Evolutionary conservation across 2,797 vertebrate genomes (phyloP), one percentile per base, ranked within the genome.

Genomic region (Chrysocyon brachyurus): DNA sequence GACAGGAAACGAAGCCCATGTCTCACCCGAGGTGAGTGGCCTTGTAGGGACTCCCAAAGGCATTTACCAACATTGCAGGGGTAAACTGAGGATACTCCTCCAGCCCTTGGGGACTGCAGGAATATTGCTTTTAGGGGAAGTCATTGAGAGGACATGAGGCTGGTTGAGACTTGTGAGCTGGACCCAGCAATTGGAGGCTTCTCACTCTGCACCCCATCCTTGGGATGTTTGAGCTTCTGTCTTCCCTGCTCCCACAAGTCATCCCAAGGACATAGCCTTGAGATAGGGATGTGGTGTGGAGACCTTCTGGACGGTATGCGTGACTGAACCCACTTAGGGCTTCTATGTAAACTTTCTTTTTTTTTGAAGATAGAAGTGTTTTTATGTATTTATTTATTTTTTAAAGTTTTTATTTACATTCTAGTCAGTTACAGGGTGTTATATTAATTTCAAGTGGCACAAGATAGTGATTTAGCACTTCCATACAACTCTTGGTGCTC

Each of bases 401-500:
- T 16, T 52, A 11, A 28, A 17, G 12, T 28, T 49, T 28, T 49
- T 28, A 49, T 49, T 49, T 75, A 28, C 49, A 3, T 31, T 28
- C 26, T 28, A 75, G 26, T 75, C 40, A 17, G 8, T 49, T 75
- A 17, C 40, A 16, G 24, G 10, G 40, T 15, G 26, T 28, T 2
- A 17, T 17, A 17, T 16, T 75, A 16, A 26, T 31, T 28, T 28
- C 14, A 49, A 46, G 40, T 3, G 22, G 70, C 26, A 15, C 40
- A 26, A 46, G 12, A 5, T 28, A 75, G 72, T 9, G 26, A 26
- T 5, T 49, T 26, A 75, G 1, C 40, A 17, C 40, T 9, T 49
- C 14, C 2, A 1, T 4, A 9, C 24, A 16, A 16, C 46, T 2
- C 14, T 1, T 1, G 12, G 7, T 2, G 15, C 26, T 16, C 3